These are phyloP conservation scores for Dasysyrphus albostriatus DNA, from an alignment of 2,888 invertebrate genomes.

Conservation along the genomic window DNA sequence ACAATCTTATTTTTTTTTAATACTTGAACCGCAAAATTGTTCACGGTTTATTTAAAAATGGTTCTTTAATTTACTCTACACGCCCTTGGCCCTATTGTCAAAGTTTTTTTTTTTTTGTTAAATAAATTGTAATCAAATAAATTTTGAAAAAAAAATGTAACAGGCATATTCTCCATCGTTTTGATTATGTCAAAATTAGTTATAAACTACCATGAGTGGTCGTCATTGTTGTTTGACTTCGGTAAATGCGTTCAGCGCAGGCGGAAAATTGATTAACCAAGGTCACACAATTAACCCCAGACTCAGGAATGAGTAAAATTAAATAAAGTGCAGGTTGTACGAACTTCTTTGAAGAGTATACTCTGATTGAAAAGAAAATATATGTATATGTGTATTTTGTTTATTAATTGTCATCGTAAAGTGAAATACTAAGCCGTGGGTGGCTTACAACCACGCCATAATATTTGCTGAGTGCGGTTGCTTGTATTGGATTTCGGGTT, in stretches of 20 bases:
- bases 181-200: conserved; percentile 28
- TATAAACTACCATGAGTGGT: conserved; percentile 42
- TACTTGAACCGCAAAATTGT: conserved; percentile 51
- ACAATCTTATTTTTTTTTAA: not conserved
- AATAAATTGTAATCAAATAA: conserved; percentile 48
- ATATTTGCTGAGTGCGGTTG: too few relatives aligned
- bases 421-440: too few relatives aligned
- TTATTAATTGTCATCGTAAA: too few relatives aligned
- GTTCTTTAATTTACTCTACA: conserved; percentile 32
- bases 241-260: conserved; percentile 36
- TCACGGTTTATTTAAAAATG: conserved; percentile 64
- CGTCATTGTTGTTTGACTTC: conserved; percentile 53
- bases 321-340: not conserved
- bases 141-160: conserved; percentile 4
- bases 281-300: conserved; percentile 28
- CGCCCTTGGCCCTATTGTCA: conserved; percentile 46
- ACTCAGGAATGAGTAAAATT: not conserved
- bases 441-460: too few relatives aligned
- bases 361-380: too few relatives aligned
- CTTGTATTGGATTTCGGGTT: too few relatives aligned
- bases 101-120: not conserved
- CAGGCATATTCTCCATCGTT: conserved; percentile 3
- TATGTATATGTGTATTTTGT: too few relatives aligned
- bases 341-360: not conserved
- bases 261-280: conserved; percentile 59